Percentiles rank a stretch among this genome's conserved stretches.
These are phyloP conservation scores for Rhinoptilus africanus DNA, from an alignment of 2,113 vertebrate species.

Conservation along the genomic window DNA sequence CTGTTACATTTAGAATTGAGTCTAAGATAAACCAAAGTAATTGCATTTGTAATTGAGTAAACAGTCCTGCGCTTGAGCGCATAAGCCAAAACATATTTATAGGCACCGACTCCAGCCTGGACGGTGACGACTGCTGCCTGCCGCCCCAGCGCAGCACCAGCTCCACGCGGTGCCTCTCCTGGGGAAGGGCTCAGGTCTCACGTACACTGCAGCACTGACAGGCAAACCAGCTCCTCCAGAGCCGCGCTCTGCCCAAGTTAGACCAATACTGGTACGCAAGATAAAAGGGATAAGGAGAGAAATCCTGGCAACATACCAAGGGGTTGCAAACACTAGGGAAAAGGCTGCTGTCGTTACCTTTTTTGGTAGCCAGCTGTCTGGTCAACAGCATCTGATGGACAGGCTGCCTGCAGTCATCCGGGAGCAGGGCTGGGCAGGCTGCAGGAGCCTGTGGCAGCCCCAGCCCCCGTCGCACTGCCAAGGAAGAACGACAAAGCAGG, in stretches of 20 bases:
- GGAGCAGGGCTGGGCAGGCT: not conserved
- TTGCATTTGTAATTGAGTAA: not conserved
- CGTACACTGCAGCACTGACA: fast-evolving
- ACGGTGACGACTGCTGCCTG: fast-evolving
- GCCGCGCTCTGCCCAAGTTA: not conserved
- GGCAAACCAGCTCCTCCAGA: not conserved
- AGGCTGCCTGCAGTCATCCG: not conserved
- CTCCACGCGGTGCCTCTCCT: fast-evolving
- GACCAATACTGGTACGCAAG: fast-evolving
- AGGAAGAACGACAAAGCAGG: conserved; percentile 49
- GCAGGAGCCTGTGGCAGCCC: not conserved
- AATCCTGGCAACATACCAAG: not conserved
- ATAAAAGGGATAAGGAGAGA: not conserved
- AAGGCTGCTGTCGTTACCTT: conserved; percentile 76
- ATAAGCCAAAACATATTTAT: not conserved
- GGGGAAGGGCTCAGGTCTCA: too few relatives aligned
- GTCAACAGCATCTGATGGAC: conserved; percentile 6
- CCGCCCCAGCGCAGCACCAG: not conserved
- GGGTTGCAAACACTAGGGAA: not conserved
- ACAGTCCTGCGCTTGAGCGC: not conserved
- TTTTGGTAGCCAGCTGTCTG: conserved; percentile 88
- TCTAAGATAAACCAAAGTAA: not conserved
- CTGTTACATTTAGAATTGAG: not conserved
- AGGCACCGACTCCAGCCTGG: not conserved
- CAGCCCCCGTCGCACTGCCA: not conserved